Percentiles rank a stretch among this genome's conserved stretches.
These are phyloP conservation scores for Celastrina argiolus DNA, from an alignment of 2,888 invertebrate genomes.

Conservation along the genomic window DNA sequence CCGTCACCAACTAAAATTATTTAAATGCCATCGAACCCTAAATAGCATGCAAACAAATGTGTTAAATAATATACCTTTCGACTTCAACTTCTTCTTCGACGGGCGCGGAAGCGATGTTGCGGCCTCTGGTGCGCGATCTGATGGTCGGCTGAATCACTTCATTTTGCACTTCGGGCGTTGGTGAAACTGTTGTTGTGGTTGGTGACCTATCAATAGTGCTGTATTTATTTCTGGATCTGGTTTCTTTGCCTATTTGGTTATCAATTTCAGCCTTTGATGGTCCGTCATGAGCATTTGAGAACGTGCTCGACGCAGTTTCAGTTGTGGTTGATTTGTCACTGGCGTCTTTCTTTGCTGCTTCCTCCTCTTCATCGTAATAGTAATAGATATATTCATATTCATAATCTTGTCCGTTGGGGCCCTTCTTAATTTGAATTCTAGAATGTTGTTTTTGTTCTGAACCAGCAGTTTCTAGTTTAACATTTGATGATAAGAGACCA, in stretches of 20 bases:
- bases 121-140: slow-evolving; percentile 70
- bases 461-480: slow-evolving; percentile 80
- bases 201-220: slow-evolving; percentile 73
- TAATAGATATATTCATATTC: slow-evolving; percentile 96
- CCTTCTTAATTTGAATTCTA: slow-evolving; percentile 89
- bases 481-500: slow-evolving; percentile 67
- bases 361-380: slow-evolving; percentile 91
- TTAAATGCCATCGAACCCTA: not conserved
- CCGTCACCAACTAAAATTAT: slow-evolving; percentile 11
- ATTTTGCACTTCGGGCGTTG: slow-evolving; percentile 80
- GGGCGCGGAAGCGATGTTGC: slow-evolving; percentile 63
- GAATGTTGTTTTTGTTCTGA: slow-evolving; percentile 84
- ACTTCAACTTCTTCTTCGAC: slow-evolving; percentile 75
- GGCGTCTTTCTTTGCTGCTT: slow-evolving; percentile 56
- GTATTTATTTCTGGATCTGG: slow-evolving; percentile 74
- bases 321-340: slow-evolving; percentile 45
- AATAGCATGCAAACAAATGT: slow-evolving; percentile 5
- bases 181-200: slow-evolving; percentile 48
- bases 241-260: slow-evolving; percentile 62
- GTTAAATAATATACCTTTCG: slow-evolving; percentile 56
- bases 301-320: slow-evolving; percentile 38
- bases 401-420: slow-evolving; percentile 92
- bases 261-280: slow-evolving; percentile 72
- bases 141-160: slow-evolving; percentile 78
- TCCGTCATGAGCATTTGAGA: slow-evolving; percentile 79